Conservation (phyloP, 2,888 invertebrate genomes). For the Pristionchus fissidentatus region DNA sequence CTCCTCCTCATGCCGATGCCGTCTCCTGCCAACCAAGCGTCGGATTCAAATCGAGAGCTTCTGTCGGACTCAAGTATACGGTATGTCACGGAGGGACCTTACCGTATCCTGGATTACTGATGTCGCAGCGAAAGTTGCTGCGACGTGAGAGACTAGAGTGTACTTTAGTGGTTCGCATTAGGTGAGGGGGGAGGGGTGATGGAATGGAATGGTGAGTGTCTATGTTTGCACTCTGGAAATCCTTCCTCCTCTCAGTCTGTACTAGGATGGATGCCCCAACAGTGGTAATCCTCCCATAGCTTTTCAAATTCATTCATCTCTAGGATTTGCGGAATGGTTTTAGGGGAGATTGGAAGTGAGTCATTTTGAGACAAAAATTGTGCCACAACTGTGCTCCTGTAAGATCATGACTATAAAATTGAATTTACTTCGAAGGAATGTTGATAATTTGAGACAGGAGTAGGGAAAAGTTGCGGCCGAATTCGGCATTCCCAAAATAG, state of each 20-base stretch:
- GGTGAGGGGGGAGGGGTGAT: neutral
- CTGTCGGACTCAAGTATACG: constrained; percentile 41
- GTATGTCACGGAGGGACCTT: neutral
- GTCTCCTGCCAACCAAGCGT: neutral
- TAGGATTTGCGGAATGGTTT: neutral
- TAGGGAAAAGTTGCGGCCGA: too few species aligned
- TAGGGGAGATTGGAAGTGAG: neutral
- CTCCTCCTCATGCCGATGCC: constrained; percentile 34
- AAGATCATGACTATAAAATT: too few species aligned
- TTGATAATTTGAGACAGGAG: too few species aligned
- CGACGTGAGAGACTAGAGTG: neutral
- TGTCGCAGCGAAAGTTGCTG: neutral
- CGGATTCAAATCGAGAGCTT: neutral
- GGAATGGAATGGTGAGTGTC: neutral
- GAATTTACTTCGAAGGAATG: too few species aligned
- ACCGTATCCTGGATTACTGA: neutral
- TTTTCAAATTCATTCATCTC: too few species aligned
- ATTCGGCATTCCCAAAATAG: neutral
- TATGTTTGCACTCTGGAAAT: neutral
- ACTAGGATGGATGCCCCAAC: too few species aligned
- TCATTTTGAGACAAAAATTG: neutral
- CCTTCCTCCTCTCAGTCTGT: neutral
- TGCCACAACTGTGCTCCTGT: too few species aligned
- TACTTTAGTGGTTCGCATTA: constrained; percentile 18
- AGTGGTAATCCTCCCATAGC: too few species aligned